Percentiles rank a stretch among this genome's conserved stretches.
phyloP scores from a whole-genome alignment of 2,113 vertebrate species.

The Limanda limanda region DNA sequence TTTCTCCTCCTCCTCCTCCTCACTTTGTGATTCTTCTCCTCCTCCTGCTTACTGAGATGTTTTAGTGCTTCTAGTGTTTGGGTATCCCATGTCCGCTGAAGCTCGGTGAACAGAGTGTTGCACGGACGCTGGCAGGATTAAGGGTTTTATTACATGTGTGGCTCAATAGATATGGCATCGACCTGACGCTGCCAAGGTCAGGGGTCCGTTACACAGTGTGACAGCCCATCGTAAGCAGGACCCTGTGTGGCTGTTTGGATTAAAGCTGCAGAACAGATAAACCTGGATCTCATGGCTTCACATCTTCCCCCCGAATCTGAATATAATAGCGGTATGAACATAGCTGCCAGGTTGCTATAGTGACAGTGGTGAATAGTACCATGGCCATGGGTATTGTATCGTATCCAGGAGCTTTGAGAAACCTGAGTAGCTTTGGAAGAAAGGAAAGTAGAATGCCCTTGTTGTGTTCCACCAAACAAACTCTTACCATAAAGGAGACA shows the following conservation, averaged over 20 bases:
- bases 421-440: not conserved
- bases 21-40: slow-evolving; percentile 15
- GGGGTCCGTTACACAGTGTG: not conserved
- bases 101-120: slow-evolving; percentile 29
- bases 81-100: slow-evolving; percentile 34
- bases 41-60: slow-evolving; percentile 48
- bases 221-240: slow-evolving; percentile 3
- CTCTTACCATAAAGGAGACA: too few relatives aligned
- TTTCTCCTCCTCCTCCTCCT: not conserved
- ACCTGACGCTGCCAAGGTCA: slow-evolving; percentile 51
- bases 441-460: not conserved
- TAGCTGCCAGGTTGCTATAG: not conserved
- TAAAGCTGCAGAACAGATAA: slow-evolving; percentile 17
- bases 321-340: slow-evolving; percentile 5
- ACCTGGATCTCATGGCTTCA: not conserved
- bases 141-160: slow-evolving; percentile 57
- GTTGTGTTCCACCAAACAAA: not conserved
- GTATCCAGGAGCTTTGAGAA: not conserved
- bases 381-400: not conserved
- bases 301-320: not conserved
- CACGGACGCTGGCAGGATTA: slow-evolving; percentile 56
- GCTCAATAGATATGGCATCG: slow-evolving; percentile 51
- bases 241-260: slow-evolving; percentile 42
- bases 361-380: not conserved
- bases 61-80: slow-evolving; percentile 26